These are phyloP conservation scores for Oligia strigilis DNA, from an alignment of 2,888 invertebrate genomes.

Conservation along the genomic window DNA sequence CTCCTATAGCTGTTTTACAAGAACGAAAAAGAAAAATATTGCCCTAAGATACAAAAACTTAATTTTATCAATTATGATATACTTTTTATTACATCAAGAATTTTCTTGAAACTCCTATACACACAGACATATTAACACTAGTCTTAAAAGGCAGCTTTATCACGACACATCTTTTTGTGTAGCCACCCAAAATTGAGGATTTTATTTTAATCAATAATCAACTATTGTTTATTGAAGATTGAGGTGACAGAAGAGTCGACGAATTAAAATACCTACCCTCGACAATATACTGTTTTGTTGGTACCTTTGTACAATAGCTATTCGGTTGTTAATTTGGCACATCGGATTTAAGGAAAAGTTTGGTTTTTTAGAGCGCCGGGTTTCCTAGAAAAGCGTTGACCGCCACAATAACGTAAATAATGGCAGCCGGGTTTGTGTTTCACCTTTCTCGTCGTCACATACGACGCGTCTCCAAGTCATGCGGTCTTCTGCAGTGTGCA, in stretches of 20 bases:
- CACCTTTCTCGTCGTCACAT: no score
- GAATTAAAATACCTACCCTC: not conserved
- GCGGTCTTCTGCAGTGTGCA: no score
- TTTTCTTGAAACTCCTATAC: not conserved
- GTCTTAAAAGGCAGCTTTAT: not conserved
- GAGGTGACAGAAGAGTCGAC: slow-evolving; percentile 52
- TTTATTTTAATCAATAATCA: slow-evolving; percentile 12
- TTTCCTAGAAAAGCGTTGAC: not conserved
- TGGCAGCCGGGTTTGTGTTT: not conserved
- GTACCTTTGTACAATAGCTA: not conserved
- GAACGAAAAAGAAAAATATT: not conserved
- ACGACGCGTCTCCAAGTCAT: no score
- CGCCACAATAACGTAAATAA: not conserved
- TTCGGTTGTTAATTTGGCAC: not conserved
- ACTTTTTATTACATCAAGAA: not conserved
- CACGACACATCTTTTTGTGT: slow-evolving; percentile 20
- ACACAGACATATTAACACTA: not conserved
- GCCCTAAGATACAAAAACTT: not conserved
- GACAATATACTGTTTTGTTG: not conserved
- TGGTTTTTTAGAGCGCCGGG: not conserved
- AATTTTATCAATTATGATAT: not conserved
- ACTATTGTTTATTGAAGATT: slow-evolving; percentile 23
- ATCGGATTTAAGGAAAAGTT: not conserved
- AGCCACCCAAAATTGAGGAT: slow-evolving; percentile 1
- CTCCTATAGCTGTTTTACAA: not conserved